Conservation (phyloP, 2,888 invertebrate genomes). For the Agriopis aurantiaria region DNA sequence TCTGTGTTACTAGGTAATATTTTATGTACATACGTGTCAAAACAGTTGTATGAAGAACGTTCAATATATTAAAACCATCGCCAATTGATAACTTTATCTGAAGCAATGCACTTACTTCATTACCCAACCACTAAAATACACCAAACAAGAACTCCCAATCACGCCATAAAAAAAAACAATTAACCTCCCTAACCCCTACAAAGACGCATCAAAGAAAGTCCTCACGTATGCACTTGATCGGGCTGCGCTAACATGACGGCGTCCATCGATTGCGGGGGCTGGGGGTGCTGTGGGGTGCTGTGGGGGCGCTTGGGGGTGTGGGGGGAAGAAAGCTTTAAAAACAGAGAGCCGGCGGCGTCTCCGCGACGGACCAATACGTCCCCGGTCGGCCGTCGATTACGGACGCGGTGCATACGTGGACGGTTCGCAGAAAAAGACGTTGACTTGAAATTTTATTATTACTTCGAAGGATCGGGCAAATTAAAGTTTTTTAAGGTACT, state of each 20-base stretch:
- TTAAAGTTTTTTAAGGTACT: too few species aligned
- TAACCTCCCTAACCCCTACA: constrained; percentile 56
- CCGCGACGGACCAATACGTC: constrained; percentile 84
- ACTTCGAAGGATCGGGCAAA: background rate
- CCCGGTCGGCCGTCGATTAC: constrained; percentile 84
- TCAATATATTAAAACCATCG: background rate
- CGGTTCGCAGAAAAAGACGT: constrained; percentile 54
- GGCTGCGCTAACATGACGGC: constrained; percentile 79
- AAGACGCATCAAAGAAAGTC: constrained; percentile 81
- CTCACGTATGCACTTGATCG: constrained; percentile 84
- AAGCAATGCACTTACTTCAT: background rate
- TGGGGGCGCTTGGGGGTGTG: constrained; percentile 46
- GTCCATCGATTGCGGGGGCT: constrained; percentile 78
- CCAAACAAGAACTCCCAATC: constrained; percentile 17
- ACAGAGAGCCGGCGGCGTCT: constrained; percentile 77
- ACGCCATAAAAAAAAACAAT: constrained; percentile 46
- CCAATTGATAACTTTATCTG: background rate
- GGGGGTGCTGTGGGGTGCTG: constrained; percentile 22
- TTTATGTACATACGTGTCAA: too few species aligned
- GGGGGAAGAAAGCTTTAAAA: constrained; percentile 72
- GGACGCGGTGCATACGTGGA: constrained; percentile 72
- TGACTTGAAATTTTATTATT: background rate
- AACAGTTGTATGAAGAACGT: too few species aligned
- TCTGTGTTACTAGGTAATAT: too few species aligned
- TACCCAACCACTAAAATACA: background rate